Evolutionary conservation across 1,140 invertebrate species (phyloP), one percentile per base, ranked within the genome.

Genomic region (Plodia interpunctella): DNA sequence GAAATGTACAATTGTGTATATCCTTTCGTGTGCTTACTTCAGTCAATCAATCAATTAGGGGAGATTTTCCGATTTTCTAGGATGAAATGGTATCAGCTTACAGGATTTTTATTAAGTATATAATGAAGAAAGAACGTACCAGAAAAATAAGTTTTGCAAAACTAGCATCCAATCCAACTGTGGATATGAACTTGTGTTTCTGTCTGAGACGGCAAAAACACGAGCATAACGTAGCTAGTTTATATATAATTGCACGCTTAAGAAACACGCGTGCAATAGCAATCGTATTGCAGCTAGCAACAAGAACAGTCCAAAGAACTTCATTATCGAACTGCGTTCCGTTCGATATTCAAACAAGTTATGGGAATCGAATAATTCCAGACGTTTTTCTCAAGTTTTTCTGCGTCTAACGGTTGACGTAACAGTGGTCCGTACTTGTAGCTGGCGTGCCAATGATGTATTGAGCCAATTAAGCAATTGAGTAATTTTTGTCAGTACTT

Each of bases 291-390:
- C 38, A 44, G 15, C 5, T 3, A 5, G 15, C 38, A 44, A 44
- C 38, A 44, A 44, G 38, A 44, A 44, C 38, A 44, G 15, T 44
- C n/a, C n/a, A n/a, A 44, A 44, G 38, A 44, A 44, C 38, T 44
- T 44, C 38, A 44, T 44, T 44, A 44, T 15, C 38, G 38, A n/a
- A n/a, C n/a, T 4, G 13, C 38, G 38, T 44, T 44, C 2, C 38
- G 15, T 44, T 44, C 38, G 13, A 5, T 44, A 44, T 44, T 44
- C 38, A 44, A 44, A 44, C 38, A 5, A 44, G 38, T 44, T 44
- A 44, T 44, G 38, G 38, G 38, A 44, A 44, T 15, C 38, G 38
- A 44, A 44, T 44, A 44, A 44, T 15, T 44, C 15, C 38, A 44
- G 6, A 44, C 38, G 32, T 35, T 35, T 35, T 35, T 35, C 32